These are phyloP conservation scores for Poecile atricapillus DNA, from an alignment of 2,113 vertebrate genomes.

Conservation along the genomic window DNA sequence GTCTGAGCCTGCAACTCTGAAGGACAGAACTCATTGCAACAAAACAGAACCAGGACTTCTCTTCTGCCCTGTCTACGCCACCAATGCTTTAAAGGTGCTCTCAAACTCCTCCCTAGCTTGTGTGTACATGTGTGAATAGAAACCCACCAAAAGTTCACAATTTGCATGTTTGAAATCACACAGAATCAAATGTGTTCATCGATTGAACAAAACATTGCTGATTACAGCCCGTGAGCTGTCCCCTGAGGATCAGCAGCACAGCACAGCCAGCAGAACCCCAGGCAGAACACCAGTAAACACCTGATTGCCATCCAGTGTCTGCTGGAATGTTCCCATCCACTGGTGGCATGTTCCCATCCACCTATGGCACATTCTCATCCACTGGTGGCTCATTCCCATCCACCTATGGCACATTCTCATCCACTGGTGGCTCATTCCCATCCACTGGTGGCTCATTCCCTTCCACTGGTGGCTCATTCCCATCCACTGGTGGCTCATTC, in stretches of 20 bases:
- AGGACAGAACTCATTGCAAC: not conserved
- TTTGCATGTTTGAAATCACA: rapidly evolving
- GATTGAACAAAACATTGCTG: not conserved
- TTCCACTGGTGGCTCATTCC: not conserved
- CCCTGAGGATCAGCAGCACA: not conserved
- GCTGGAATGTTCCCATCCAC: rapidly evolving
- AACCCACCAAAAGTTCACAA: not conserved
- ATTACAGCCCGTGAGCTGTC: not conserved
- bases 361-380: not conserved
- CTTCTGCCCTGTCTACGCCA: not conserved
- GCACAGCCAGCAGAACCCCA: not conserved
- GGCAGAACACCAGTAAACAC: not conserved
- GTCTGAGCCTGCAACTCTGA: not conserved
- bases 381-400: not conserved
- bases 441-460: not conserved
- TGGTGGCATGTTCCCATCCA: no score
- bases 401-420: no score
- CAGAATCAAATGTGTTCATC: not conserved
- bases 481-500: not conserved
- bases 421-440: no score
- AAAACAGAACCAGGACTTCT: not conserved
- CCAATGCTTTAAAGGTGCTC: not conserved
- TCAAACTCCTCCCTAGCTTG: not conserved
- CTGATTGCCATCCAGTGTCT: rapidly evolving
- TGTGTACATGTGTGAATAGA: not conserved